Base-by-base conservation (phyloP, 2,888 invertebrate species). In the Drosophila histrio region DNA sequence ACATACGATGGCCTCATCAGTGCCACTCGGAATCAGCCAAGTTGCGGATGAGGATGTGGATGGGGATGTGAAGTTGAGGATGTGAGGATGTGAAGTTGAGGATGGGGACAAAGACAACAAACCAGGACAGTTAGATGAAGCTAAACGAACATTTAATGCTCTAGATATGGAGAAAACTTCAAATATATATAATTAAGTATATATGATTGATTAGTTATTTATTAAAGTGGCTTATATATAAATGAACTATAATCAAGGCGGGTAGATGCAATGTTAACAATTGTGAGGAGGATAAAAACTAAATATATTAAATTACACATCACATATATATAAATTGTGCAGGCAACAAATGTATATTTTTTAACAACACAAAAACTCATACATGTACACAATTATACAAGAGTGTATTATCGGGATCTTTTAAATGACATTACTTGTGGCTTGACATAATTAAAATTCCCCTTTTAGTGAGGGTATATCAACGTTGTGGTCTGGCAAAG, bases 1-100 rank as follows among this genome's bases (percentile, higher is more conserved):
- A 72, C 72, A 75, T 72, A 72, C 68, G 74, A 74, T 74, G 74
- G 78, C 78, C 85, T 89, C 89, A 89, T 89, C 88, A 89, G 84
- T 89, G 88, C 89, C 88, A 88, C 73, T 72, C 69, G 85, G 79
- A 71, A 88, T 88, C 88, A 88, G 72, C 72, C 70, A 49, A 72
- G 62, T 72, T 59, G 49, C 28, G 65, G 67, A 30, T 64, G 61
- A 68, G 32, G 49, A 43, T 41, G 69, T 13, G 30, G 26, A 26
- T 41, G 43, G 21, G 7, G 24, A 26, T 63, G 54, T n/a, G 30
- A 19, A n/a, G 7, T 4, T 28, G 28, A 1, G 15, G 11, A n/a
- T 15, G 15, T 36, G 36, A 9, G 36, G 36, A 17, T 17, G 17
- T 36, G 36, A 8, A 17, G 9, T 9, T 17, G 36, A 8, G 3